Evolutionary conservation across 1,140 invertebrate species (phyloP), one percentile per base, ranked within the genome.

Genomic region (Ostrea denselamellosa): DNA sequence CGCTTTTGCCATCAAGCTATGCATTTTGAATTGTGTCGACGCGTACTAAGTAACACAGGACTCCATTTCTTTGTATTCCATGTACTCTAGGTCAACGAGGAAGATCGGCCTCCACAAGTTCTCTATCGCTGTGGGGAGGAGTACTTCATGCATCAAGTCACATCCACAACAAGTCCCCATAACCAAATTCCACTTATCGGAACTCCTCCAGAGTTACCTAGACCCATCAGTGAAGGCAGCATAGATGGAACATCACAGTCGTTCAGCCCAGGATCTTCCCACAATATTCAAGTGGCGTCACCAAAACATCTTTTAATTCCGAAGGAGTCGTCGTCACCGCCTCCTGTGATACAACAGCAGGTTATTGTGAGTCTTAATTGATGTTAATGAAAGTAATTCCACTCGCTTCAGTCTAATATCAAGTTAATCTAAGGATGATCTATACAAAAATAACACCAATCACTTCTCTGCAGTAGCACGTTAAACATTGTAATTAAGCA

Each of bases 91-190:
- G 58, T 52, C 9, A 56, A 87, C n/a, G 77, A 77, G 2, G 85
- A 65, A 17, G 87, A 88, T 1, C 68, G 65, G 0, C 87, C 87
- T 28, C 87, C 84, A 22, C 53, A 62, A 12, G 81, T 85, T 19
- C 34, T 88, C 0, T 88, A 85, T 44, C 52, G 87, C 17, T 85
- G 84, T 56, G 84, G 62, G 12, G 52, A 85, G 25, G 87, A 88
- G 2, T 65, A 88, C 22, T 85, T 87, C 54, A 83, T 87, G 58
- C 86, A 86, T 14, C 52, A 81, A 17, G 52, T 77, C 17, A 25
- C 85, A 12, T 62, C 82, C 17, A 83, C 56, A 2, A 56, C 86
- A 34, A 87, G 56, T 54, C 81, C 86, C 10, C 58, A n/a, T 44
- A n/a, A 68, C 82, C 82, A 65, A 51, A 87, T 28, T 22, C 81